Percentiles rank a stretch among this genome's conserved stretches.
Conservation (phyloP, 2,113 vertebrate genomes). For the human region DNA sequence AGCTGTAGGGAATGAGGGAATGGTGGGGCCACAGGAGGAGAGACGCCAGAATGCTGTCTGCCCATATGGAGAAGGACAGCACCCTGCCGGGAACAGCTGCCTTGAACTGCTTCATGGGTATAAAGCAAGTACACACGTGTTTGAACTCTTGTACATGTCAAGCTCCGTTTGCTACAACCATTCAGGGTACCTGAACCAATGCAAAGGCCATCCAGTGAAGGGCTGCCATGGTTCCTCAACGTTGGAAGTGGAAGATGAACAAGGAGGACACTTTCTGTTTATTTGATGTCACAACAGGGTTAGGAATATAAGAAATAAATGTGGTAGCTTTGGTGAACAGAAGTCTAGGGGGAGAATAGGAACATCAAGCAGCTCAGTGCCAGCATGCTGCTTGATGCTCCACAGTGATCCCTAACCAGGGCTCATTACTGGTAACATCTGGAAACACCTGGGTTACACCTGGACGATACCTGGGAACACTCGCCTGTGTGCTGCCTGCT, state of each 20-base stretch:
- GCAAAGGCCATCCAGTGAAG: neutral
- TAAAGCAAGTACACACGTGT: neutral
- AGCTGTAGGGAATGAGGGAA: no score
- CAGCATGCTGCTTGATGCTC: no score
- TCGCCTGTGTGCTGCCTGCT: neutral
- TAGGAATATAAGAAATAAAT: no score
- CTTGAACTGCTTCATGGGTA: rapidly evolving
- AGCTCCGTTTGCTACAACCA: rapidly evolving
- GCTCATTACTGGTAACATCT: rapidly evolving
- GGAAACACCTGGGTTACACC: neutral
- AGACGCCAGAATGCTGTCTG: rapidly evolving
- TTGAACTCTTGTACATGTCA: rapidly evolving
- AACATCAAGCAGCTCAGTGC: rapidly evolving
- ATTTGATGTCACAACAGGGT: neutral
- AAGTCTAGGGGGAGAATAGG: rapidly evolving
- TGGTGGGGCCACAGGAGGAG: no score
- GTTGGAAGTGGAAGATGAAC: neutral
- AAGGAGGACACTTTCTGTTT: neutral
- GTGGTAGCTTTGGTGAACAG: rapidly evolving
- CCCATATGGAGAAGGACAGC: rapidly evolving
- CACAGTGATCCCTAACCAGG: no score
- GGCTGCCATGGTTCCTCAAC: neutral
- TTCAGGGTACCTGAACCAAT: rapidly evolving
- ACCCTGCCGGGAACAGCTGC: no score
- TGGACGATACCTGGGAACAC: neutral